Percentiles rank a stretch among this genome's conserved stretches.
phyloP scores from a whole-genome alignment of 2,888 invertebrate species.

The Odontothrips loti region DNA sequence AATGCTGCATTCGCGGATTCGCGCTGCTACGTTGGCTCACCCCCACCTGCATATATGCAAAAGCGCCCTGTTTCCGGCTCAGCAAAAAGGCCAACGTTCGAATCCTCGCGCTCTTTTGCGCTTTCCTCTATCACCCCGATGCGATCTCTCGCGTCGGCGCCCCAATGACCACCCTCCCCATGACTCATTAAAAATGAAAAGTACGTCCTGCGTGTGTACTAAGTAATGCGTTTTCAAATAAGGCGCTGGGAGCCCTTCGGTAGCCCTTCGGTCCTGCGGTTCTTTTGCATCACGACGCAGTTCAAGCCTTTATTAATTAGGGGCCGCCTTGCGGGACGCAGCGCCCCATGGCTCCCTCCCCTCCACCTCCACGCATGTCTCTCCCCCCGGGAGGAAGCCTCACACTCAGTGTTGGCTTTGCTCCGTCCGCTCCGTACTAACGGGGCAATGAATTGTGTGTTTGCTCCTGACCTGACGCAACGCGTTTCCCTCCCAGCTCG shows the following conservation, averaged over 20 bases:
- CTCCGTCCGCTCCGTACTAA: no score
- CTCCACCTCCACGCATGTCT: no score
- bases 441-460: no score
- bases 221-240: neutral
- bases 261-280: neutral
- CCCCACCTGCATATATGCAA: neutral
- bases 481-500: no score
- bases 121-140: neutral
- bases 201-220: constrained; percentile 6
- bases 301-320: neutral
- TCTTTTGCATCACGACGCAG: neutral
- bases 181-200: neutral
- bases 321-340: neutral
- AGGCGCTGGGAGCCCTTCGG: neutral
- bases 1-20: neutral
- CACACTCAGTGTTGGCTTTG: no score
- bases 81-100: neutral
- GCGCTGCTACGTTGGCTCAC: no score
- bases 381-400: no score
- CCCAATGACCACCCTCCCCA: no score
- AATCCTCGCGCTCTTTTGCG: neutral
- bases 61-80: neutral
- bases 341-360: no score
- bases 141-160: neutral
- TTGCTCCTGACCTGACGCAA: no score